phyloP scores from a whole-genome alignment of 2,888 invertebrate genomes.

The Serripes groenlandicus region DNA sequence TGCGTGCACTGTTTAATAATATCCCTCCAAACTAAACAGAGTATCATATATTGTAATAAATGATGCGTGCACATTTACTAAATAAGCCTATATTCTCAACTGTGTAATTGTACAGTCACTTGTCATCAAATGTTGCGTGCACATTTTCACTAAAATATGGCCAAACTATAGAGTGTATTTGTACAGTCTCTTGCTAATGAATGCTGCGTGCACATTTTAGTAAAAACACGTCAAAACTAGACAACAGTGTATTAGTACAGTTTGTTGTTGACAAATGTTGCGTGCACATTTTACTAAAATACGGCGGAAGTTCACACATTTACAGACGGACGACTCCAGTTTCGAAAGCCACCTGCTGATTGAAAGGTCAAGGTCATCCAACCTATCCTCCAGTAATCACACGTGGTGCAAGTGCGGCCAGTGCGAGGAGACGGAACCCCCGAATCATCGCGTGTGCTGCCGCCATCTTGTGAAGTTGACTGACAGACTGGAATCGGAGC shows the following conservation, averaged over 20 bases:
- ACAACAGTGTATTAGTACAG: not conserved
- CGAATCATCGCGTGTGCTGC: conserved; percentile 67
- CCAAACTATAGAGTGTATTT: too few species aligned
- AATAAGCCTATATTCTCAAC: too few species aligned
- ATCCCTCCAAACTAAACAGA: too few species aligned
- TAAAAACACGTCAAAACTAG: not conserved
- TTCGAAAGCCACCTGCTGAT: conserved; percentile 70
- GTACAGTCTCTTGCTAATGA: too few species aligned
- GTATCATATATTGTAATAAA: too few species aligned
- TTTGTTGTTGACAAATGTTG: conserved; percentile 3
- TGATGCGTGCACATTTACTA: too few species aligned
- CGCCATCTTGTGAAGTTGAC: conserved; percentile 70
- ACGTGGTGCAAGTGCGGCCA: conserved; percentile 75
- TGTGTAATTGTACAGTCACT: too few species aligned
- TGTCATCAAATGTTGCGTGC: too few species aligned
- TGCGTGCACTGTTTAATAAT: too few species aligned
- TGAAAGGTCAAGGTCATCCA: conserved; percentile 63
- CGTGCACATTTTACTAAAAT: conserved; percentile 71
- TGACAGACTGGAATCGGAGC: conserved; percentile 66
- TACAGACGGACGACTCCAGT: conserved; percentile 72
- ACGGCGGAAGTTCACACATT: conserved; percentile 69
- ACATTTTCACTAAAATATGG: too few species aligned
- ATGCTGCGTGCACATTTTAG: not conserved
- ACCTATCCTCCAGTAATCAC: conserved; percentile 27
- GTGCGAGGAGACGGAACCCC: conserved; percentile 68